Conservation (phyloP, 2,888 invertebrate species). For the Caenorhabditis becei region DNA sequence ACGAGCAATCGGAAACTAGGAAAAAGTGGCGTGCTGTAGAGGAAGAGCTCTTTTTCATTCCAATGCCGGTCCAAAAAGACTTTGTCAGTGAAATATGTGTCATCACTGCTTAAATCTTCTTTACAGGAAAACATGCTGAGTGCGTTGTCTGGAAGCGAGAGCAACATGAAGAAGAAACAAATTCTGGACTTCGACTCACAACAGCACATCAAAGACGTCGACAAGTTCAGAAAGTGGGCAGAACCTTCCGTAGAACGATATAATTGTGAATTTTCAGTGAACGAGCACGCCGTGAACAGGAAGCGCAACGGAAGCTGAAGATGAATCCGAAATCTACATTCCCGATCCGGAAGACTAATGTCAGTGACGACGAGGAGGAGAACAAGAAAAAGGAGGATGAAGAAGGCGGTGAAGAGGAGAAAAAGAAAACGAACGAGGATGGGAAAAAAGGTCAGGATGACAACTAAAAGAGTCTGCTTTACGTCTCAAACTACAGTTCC, state of each 20-base stretch:
- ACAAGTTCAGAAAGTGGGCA: conserved; percentile 17
- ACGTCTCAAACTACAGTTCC: too few species aligned
- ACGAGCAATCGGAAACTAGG: not conserved
- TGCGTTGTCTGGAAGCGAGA: conserved; percentile 17
- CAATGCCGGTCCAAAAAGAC: conserved; percentile 17
- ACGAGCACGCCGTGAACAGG: not conserved
- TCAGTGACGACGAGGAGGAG: conserved; percentile 6
- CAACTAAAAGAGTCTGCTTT: too few species aligned
- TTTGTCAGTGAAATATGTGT: conserved; percentile 14
- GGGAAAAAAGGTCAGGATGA: too few species aligned
- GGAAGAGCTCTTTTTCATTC: conserved; percentile 39
- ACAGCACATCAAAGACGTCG: conserved; percentile 20
- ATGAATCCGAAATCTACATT: not conserved
- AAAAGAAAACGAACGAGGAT: too few species aligned
- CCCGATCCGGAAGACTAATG: not conserved
- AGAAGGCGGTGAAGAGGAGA: too few species aligned
- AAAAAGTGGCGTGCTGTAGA: conserved; percentile 48
- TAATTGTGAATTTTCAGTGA: not conserved
- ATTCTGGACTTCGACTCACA: conserved; percentile 38
- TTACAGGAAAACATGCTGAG: conserved; percentile 49
- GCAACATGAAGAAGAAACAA: conserved; percentile 36
- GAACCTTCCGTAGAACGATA: too few species aligned
- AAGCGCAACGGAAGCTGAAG: not conserved
- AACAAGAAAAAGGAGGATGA: not conserved
- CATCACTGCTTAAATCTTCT: too few species aligned